Conservation (phyloP, 2,888 invertebrate species). For the Drosophila pegasa region DNA sequence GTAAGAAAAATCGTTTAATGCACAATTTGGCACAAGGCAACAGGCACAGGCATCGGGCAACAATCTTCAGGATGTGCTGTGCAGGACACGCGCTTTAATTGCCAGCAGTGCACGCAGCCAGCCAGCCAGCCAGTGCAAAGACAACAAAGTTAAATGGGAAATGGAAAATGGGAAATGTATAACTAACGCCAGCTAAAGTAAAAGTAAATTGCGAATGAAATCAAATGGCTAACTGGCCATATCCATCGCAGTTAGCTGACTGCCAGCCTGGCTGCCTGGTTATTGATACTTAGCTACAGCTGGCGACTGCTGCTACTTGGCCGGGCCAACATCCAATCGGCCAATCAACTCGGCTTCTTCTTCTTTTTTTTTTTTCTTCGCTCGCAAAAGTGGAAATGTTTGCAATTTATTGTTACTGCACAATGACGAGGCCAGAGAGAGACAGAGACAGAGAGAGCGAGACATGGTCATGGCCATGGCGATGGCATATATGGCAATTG, state of each 20-base stretch:
- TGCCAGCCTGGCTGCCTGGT: constrained; percentile 23
- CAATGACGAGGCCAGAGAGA: constrained; percentile 14
- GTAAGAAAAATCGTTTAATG: constrained; percentile 61
- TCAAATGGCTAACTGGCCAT: constrained; percentile 56
- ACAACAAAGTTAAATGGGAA: neutral
- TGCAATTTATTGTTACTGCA: constrained; percentile 69
- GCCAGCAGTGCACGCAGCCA: constrained; percentile 34
- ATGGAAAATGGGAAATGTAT: constrained; percentile 1
- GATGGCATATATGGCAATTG: constrained; percentile 3
- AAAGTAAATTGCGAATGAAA: constrained; percentile 53
- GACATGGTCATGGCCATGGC: neutral
- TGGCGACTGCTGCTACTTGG: constrained; percentile 27
- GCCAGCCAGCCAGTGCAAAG: constrained; percentile 7
- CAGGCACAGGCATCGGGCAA: too few relatives aligned
- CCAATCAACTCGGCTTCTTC: constrained; percentile 13
- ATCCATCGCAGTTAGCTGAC: constrained; percentile 39
- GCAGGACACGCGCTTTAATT: constrained; percentile 34
- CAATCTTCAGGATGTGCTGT: constrained; percentile 12
- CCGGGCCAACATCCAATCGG: constrained; percentile 32
- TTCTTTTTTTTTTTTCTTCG: constrained; percentile 10
- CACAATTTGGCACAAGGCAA: constrained; percentile 48
- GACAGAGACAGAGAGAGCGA: neutral
- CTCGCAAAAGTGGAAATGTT: constrained; percentile 51
- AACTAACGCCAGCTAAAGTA: constrained; percentile 32
- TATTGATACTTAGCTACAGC: constrained; percentile 59